phyloP scores from a whole-genome alignment of 1,140 invertebrate genomes.

The Pomacea maculata region DNA sequence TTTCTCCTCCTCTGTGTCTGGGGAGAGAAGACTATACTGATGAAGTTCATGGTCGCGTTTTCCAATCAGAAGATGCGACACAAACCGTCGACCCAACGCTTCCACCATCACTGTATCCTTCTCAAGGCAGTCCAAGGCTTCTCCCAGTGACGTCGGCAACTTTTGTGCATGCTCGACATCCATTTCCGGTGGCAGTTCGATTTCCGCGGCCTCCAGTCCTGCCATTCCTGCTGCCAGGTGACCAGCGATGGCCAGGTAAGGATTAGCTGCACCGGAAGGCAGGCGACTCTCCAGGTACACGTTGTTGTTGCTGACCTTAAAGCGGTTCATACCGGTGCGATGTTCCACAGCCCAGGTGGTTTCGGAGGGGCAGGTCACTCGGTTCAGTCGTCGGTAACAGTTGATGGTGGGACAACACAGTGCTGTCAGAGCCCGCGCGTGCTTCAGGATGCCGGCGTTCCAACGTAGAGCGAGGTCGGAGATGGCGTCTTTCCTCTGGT shows the following conservation, averaged over 20 bases:
- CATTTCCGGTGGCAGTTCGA: conserved; percentile 9
- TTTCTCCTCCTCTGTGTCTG: conserved; percentile 1
- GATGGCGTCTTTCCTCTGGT: conserved; percentile 8
- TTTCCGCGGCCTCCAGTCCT: conserved; percentile 27
- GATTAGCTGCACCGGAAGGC: conserved; percentile 30
- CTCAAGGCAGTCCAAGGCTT: conserved; percentile 12
- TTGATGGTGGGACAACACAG: conserved; percentile 37
- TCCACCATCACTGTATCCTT: conserved; percentile 1
- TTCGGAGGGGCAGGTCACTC: conserved; percentile 15
- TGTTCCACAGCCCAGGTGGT: conserved; percentile 33
- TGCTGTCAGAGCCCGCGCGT: conserved; percentile 30
- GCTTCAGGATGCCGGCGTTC: conserved; percentile 35
- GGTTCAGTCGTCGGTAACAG: conserved; percentile 32
- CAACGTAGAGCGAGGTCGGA: conserved; percentile 30
- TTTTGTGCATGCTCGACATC: conserved; percentile 7
- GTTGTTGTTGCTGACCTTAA: not conserved
- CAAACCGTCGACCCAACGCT: conserved; percentile 1
- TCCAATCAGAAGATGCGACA: not conserved
- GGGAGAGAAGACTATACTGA: not conserved
- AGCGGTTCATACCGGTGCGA: not conserved
- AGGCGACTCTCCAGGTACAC: conserved; percentile 42
- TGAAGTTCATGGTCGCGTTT: conserved; percentile 9
- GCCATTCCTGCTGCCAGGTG: conserved; percentile 42
- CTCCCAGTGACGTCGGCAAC: conserved; percentile 3
- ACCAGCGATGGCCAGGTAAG: conserved; percentile 39